A percentile compares a stretch with the other conserved stretches of the same genome.
phyloP scores from a whole-genome alignment of 2,888 invertebrate species.

The Adineta ricciae region DNA sequence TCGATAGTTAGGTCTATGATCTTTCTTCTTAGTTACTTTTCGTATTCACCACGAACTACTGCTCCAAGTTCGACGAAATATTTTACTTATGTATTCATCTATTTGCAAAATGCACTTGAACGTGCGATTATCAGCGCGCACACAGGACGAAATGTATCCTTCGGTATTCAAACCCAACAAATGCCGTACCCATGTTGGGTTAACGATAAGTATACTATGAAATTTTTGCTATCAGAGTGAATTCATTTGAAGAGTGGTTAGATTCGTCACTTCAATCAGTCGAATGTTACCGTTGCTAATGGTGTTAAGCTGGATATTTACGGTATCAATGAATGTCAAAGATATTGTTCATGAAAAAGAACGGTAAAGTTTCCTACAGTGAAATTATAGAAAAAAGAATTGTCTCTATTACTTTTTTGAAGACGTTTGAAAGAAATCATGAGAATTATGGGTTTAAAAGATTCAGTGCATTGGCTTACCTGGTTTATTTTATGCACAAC shows the following conservation, averaged over 20 bases:
- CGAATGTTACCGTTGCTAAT: constrained; percentile 51
- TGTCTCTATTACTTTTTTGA: background rate
- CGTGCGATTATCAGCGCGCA: constrained; percentile 61
- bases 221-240: background rate
- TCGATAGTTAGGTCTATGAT: background rate
- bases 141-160: constrained; percentile 38
- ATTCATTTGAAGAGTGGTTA: background rate
- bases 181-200: constrained; percentile 59
- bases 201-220: constrained; percentile 54
- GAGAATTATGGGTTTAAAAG: constrained; percentile 56
- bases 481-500: constrained; percentile 57
- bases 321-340: constrained; percentile 52
- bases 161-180: constrained; percentile 63
- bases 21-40: background rate
- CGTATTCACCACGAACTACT: constrained; percentile 38
- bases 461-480: constrained; percentile 56
- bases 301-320: constrained; percentile 52
- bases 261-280: constrained; percentile 19
- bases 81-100: constrained; percentile 65
- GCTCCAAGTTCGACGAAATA: constrained; percentile 52
- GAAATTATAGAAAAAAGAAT: background rate
- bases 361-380: background rate
- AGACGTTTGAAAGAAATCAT: constrained; percentile 53
- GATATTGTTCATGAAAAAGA: constrained; percentile 55
- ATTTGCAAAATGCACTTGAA: constrained; percentile 73